Conservation (phyloP, 2,888 invertebrate genomes). For the Terebella lapidaria region DNA sequence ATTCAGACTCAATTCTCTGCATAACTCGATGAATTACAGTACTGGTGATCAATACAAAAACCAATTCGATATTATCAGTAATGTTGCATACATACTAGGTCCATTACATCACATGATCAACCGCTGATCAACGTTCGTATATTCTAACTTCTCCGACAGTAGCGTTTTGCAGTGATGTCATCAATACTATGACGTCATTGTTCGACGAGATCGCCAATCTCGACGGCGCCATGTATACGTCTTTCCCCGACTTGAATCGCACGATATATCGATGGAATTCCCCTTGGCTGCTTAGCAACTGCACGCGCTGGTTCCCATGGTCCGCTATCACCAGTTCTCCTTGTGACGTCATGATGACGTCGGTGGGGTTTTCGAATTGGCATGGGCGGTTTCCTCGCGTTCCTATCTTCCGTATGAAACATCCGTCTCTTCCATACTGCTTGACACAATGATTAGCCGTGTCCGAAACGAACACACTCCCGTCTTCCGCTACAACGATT, state of each 20-base stretch:
- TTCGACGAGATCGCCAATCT: not conserved
- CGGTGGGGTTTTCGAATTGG: constrained; percentile 59
- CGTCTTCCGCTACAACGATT: not conserved
- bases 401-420: constrained; percentile 55
- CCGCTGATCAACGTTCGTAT: too few species aligned
- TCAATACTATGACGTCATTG: not conserved
- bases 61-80: too few species aligned
- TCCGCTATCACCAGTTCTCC: constrained; percentile 58
- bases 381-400: constrained; percentile 57
- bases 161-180: not conserved
- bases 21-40: too few species aligned
- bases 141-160: not conserved
- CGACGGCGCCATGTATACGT: not conserved
- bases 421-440: constrained; percentile 55
- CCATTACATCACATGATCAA: too few species aligned
- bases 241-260: not conserved
- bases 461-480: not conserved
- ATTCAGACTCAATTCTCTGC: too few species aligned
- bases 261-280: constrained; percentile 6
- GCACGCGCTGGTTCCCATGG: constrained; percentile 58
- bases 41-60: too few species aligned
- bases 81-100: too few species aligned
- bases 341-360: constrained; percentile 55
- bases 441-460: constrained; percentile 55
- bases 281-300: constrained; percentile 30